Base-by-base conservation (phyloP, 2,797 vertebrate genomes). In the Oceanodroma leucorhoa region DNA sequence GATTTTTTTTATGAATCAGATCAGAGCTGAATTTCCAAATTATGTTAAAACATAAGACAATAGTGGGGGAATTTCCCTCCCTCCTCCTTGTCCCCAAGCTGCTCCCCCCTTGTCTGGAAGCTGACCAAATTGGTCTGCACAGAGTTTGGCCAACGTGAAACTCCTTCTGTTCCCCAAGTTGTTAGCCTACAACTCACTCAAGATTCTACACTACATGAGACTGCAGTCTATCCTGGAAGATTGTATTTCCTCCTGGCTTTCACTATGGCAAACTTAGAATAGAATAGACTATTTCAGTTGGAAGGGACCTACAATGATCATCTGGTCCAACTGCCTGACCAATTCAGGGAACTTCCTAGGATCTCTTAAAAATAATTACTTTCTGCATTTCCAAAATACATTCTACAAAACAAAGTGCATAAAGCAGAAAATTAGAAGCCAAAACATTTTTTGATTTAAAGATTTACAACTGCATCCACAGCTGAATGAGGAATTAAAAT, bases 171-270 rank as follows among this genome's bases (percentile, higher is more conserved):
- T 62, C 9, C 55, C 41, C 46, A n/a, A 24, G 29, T 6, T 24
- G 17, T 18, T 34, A 69, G 45, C 19, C 29, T 83, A 57, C 41
- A 81, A 12, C 16, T 71, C 58, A 23, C 36, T 58, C n/a, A 53
- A n/a, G 23, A 26, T 26, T 48, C 66, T 60, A 30, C 10, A 15
- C 22, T 32, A 69, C 34, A 30, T 0, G 0, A 76, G 27, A 57
- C 24, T 45, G 19, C 58, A 87, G 19, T 30, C 36, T 65, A 2
- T 15, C 40, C 23, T 60, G 38, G 17, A 50, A 60, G 20, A 65
- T 1, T 34, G 5, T 4, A 58, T 20, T 62, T 77, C 41, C 45
- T 82, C 54, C 51, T 75, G 30, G 34, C 43, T 83, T 62, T 72
- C 66, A 40, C 41, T 38, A 45, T 2, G 11, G 21, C 79, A 90